Evolutionary conservation across 2,113 vertebrate genomes (phyloP).

Genomic region (Erythrocebus patas): DNA sequence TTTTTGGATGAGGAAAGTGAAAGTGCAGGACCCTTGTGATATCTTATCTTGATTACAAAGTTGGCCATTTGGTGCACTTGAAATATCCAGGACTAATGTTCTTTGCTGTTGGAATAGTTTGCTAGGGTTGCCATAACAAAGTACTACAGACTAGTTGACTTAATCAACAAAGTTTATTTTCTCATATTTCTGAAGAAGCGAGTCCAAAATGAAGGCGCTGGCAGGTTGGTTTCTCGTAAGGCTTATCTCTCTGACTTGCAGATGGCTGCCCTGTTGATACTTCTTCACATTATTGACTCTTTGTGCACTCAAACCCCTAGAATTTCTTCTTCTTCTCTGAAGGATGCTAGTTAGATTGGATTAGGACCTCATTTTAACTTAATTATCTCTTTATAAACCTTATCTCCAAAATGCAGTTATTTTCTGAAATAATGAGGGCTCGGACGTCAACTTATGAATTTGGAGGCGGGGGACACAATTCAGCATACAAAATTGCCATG

Average conservation of each 20-base stretch:
- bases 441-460: background rate
- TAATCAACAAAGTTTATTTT: background rate
- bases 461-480: background rate
- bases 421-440: background rate
- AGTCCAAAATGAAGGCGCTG: background rate
- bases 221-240: background rate
- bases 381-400: background rate
- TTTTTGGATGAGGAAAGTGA: background rate
- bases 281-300: background rate
- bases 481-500: background rate
- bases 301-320: background rate
- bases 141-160: background rate
- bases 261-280: background rate
- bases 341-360: background rate
- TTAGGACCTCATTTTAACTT: background rate
- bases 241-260: background rate
- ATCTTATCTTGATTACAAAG: background rate
- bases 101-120: background rate
- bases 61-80: background rate
- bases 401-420: background rate
- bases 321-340: background rate
- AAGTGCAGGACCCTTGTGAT: too few species aligned
- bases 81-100: background rate
- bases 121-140: background rate
- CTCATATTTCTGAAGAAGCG: background rate